Evolutionary conservation across 2,888 invertebrate genomes (phyloP), one percentile per base, ranked within the genome.

Genomic region (Deilephila elpenor): DNA sequence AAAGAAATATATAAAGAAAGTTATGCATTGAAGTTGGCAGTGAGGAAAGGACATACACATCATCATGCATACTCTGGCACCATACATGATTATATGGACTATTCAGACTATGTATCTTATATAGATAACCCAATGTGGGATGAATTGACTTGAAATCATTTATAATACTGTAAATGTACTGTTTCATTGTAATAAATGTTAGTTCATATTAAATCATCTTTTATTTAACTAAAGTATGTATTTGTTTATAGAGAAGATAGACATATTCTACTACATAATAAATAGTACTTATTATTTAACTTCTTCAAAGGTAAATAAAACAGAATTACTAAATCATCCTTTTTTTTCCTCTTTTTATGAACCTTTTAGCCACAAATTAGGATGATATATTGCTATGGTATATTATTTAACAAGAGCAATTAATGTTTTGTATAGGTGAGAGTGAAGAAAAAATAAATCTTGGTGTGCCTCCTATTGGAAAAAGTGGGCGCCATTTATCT

Each of bases 401-500:
- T 25, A 61, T 72, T 29, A 61, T 71, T 44, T 71, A 34, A 71
- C 37, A 67, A 56, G 20, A 75, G 67, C 71, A 78, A 77, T 78
- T 74, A 74, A 79, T 79, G 84, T 86, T 86, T 84, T 85, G 83
- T 77, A 73, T 91, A 94, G 94, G 93, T 91, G 88, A 91, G 73
- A 86, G 79, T 79, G 87, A 86, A 73, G 91, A 91, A 78, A 91
- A 89, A 83, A 79, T 86, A 81, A 88, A 89, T 83, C 81, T 87
- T 81, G 88, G 84, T 80, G 86, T 84, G 78, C 87, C 87, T 79
- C 86, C 88, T 74, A 83, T 88, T 77, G 89, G 88, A 75, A 94
- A 93, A 85, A 89, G 91, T 78, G 92, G 91, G 74, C 89, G 93
- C 59, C 92, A 93, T 87, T 89, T 94, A 78, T 94, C 94, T 77